Conservation (phyloP, 1,140 invertebrate species). For the Nixonia krombeini region DNA sequence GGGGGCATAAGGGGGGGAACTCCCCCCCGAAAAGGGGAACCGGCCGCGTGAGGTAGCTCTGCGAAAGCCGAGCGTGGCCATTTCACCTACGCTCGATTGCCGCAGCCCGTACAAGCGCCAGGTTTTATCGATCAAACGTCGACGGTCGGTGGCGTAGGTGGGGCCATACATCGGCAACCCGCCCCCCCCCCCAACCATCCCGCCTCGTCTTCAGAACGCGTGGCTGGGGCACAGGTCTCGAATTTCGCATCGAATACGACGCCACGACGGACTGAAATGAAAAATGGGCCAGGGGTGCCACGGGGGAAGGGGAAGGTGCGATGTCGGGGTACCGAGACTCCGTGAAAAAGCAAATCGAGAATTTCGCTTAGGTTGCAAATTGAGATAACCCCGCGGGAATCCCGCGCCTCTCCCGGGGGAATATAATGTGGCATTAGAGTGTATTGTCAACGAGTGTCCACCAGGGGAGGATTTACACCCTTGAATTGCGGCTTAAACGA, state of each 20-base stretch:
- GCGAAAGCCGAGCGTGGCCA: too few relatives aligned
- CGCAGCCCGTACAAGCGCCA: slow-evolving; percentile 14
- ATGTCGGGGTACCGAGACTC: neutral
- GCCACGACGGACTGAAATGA: slow-evolving; percentile 19
- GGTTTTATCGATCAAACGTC: slow-evolving; percentile 1
- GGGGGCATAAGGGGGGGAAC: too few relatives aligned
- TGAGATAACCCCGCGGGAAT: slow-evolving; percentile 51
- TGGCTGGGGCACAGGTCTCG: too few relatives aligned
- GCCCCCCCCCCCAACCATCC: too few relatives aligned
- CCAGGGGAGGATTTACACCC: slow-evolving; percentile 49
- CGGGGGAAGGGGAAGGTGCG: slow-evolving; percentile 3
- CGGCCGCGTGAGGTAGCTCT: neutral
- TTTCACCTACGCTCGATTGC: too few relatives aligned
- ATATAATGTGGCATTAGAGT: slow-evolving; percentile 53
- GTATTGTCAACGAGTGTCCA: slow-evolving; percentile 49
- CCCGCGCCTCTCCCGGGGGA: slow-evolving; percentile 26
- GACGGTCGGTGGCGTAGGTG: neutral
- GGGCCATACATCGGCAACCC: slow-evolving; percentile 2
- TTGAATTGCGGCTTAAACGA: slow-evolving; percentile 54
- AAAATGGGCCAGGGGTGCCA: slow-evolving; percentile 16
- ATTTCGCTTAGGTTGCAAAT: slow-evolving; percentile 50
- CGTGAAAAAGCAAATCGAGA: slow-evolving; percentile 41
- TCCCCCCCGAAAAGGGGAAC: neutral
- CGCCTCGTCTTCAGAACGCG: too few relatives aligned
- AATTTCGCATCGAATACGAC: slow-evolving; percentile 6